phyloP scores from a whole-genome alignment of 2,113 vertebrate genomes.

The Lasiurus borealis region DNA sequence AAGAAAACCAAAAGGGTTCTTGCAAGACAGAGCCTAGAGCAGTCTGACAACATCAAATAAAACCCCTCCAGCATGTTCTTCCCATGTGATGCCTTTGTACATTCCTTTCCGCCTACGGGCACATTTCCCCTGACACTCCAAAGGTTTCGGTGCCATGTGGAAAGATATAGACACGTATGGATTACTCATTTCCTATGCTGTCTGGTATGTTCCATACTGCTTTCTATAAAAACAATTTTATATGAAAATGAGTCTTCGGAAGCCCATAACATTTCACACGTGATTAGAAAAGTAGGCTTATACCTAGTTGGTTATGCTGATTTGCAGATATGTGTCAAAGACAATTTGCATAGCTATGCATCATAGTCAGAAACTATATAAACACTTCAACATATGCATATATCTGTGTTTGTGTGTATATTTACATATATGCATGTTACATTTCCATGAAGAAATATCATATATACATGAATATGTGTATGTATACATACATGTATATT shows the following conservation, averaged over 20 bases:
- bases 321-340: background rate
- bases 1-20: conserved; percentile 81
- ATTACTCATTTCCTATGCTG: conserved; percentile 68
- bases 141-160: conserved; percentile 67
- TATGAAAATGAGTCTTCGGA: background rate
- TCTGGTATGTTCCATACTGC: conserved; percentile 2
- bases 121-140: conserved; percentile 64
- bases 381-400: background rate
- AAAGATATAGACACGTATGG: conserved; percentile 59
- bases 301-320: rapidly evolving
- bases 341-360: background rate
- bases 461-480: background rate
- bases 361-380: background rate
- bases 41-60: conserved; percentile 87
- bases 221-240: conserved; percentile 62
- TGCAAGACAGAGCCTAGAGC: conserved; percentile 86
- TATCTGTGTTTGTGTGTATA: rapidly evolving
- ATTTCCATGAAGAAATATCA: background rate
- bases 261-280: conserved; percentile 33
- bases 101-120: conserved; percentile 75
- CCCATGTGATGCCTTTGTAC: conserved; percentile 85
- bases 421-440: background rate
- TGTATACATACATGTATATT: background rate
- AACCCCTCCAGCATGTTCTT: conserved; percentile 85
- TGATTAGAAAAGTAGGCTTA: background rate